phyloP scores from a whole-genome alignment of 2,113 vertebrate species.

The Triplophysa dalaica region DNA sequence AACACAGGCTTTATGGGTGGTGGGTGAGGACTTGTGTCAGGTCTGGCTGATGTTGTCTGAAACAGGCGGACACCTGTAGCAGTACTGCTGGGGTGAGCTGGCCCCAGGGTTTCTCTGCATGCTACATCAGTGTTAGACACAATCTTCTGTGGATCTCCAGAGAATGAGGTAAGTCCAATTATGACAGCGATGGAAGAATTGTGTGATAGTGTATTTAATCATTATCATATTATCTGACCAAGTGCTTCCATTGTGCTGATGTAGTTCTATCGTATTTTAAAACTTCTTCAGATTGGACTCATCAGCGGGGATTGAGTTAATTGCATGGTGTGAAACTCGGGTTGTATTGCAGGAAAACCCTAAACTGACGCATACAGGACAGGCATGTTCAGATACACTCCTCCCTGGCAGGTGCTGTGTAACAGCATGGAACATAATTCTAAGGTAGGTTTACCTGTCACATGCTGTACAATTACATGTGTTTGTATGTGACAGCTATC shows the following conservation, averaged over 20 bases:
- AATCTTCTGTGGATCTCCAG: neutral
- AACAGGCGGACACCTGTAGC: neutral
- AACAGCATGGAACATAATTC: constrained; percentile 60
- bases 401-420: constrained; percentile 62
- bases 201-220: neutral
- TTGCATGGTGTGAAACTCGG: neutral
- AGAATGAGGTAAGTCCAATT: constrained; percentile 32
- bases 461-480: neutral
- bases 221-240: neutral
- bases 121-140: neutral
- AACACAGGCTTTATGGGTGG: constrained; percentile 19
- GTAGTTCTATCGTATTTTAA: neutral
- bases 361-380: neutral
- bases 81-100: neutral
- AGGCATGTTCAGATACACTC: constrained; percentile 61
- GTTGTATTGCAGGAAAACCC: constrained; percentile 1
- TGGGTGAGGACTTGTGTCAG: constrained; percentile 21
- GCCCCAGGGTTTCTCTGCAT: neutral
- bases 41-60: neutral
- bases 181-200: neutral
- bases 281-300: constrained; percentile 4
- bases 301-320: neutral
- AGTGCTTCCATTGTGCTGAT: neutral
- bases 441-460: constrained; percentile 58
- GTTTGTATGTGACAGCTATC: no score